phyloP scores from a whole-genome alignment of 2,113 vertebrate species.

The Tautogolabrus adspersus region DNA sequence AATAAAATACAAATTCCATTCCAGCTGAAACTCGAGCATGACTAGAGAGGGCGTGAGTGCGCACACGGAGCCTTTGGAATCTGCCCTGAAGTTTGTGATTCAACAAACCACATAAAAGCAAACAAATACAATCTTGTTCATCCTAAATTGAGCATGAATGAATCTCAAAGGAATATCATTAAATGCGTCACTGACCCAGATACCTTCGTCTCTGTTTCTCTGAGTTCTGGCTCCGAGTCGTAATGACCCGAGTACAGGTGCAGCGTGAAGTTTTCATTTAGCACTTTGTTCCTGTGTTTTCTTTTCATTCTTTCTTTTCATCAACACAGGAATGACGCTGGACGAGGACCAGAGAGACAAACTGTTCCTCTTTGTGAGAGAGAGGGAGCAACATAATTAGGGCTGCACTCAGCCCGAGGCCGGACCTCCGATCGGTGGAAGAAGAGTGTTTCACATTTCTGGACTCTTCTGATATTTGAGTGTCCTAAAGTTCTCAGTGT shows the following conservation, averaged over 20 bases:
- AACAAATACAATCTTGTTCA: too few species aligned
- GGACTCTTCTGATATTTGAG: background rate
- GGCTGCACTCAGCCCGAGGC: background rate
- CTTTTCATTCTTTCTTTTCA: constrained; percentile 6
- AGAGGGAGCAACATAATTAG: constrained; percentile 26
- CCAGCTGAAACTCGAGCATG: too few species aligned
- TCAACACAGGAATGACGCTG: constrained; percentile 8
- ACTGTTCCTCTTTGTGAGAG: constrained; percentile 27
- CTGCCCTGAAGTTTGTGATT: too few species aligned
- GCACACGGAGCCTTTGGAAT: too few species aligned
- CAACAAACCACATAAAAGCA: too few species aligned
- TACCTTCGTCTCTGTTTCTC: too few species aligned
- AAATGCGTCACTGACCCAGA: too few species aligned
- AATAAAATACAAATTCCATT: too few species aligned
- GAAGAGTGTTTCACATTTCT: background rate
- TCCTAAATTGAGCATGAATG: too few species aligned
- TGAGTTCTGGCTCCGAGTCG: background rate
- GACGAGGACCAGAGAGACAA: constrained; percentile 34
- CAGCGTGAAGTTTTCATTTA: background rate
- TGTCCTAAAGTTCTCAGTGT: background rate
- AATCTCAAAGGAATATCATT: too few species aligned
- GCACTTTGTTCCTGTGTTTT: constrained; percentile 2
- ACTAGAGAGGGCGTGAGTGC: too few species aligned
- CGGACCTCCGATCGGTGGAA: background rate
- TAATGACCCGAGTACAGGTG: constrained; percentile 31